Conservation (phyloP, 2,888 invertebrate genomes). For the Cataglyphis cursor region DNA sequence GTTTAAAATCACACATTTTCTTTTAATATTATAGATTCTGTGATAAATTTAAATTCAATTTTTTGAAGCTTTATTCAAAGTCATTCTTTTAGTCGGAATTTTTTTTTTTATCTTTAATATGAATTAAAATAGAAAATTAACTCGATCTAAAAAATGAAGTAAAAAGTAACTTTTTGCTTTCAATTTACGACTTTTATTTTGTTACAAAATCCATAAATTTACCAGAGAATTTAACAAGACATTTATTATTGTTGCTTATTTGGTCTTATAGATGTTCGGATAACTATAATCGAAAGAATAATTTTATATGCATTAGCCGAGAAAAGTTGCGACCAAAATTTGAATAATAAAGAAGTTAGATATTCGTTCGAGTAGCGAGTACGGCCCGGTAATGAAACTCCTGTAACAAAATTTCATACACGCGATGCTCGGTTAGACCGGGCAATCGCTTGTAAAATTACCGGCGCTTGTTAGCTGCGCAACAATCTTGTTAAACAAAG, state of each 20-base stretch:
- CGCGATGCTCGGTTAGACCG: slow-evolving; percentile 47
- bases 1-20: neutral
- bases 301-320: slow-evolving; percentile 47
- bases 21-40: neutral
- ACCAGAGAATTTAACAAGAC: neutral
- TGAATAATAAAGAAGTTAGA: slow-evolving; percentile 52
- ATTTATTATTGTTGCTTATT: slow-evolving; percentile 1
- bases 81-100: neutral
- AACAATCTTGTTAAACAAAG: slow-evolving; percentile 58
- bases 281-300: slow-evolving; percentile 38
- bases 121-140: neutral
- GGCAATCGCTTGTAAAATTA: slow-evolving; percentile 55
- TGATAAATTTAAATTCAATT: neutral
- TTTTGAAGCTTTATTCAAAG: neutral
- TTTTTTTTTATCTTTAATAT: neutral
- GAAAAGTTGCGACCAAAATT: slow-evolving; percentile 47
- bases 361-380: slow-evolving; percentile 32
- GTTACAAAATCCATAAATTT: neutral
- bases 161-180: neutral
- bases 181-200: neutral
- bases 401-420: slow-evolving; percentile 54
- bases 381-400: slow-evolving; percentile 46
- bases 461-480: slow-evolving; percentile 47
- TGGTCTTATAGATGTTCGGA: neutral
- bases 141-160: neutral